Evolutionary conservation across 2,888 invertebrate species (phyloP), one percentile per base, ranked within the genome.

Genomic region (Zelleria hepariella): DNA sequence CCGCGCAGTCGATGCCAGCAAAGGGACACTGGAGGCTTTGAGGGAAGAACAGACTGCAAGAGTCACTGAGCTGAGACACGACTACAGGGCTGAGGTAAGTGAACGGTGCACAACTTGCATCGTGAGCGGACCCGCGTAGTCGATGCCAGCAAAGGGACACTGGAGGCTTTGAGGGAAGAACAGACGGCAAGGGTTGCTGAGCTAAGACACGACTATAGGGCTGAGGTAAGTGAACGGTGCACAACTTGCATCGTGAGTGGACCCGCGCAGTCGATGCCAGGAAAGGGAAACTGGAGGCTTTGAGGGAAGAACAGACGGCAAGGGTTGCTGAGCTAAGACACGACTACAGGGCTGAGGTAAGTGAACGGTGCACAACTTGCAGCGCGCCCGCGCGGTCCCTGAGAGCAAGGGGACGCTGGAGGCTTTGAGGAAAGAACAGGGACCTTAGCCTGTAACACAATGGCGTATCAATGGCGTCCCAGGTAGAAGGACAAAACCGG

Each of bases 301-400:
- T 92, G 62, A 81, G 86, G 64, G 90, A 89, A 64, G 91, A 91
- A 63, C 93, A 93, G 66, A 84, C 85, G 0, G 86, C 90, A 0
- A 88, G 91, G 61, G 82, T 93, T 18, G 91, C 92, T 3, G 90
- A 91, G 23, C 68, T 94, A 60, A 90, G 91, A 63, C 90, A 90
- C 60, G 92, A 92, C 67, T 93, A 92, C 68, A 89, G 91, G 70
- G 90, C 91, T 58, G 93, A 93, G 82, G 93, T 92, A 71, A 69
- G 63, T 48, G n/a, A n/a, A n/a, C n/a, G n/a, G n/a, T n/a, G 80
- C 89, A 10, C 82, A 87, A 55, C 76, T 91, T 67, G 75, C 87
- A 48, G 86, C 90, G 63, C 90, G 90, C 59, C 91, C 86, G 89
- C 67, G 79, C 84, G 0, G 88, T 87, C 6, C 67, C n/a, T n/a